Conservation (phyloP, 2,888 invertebrate species). For the Trichopria drosophilae region DNA sequence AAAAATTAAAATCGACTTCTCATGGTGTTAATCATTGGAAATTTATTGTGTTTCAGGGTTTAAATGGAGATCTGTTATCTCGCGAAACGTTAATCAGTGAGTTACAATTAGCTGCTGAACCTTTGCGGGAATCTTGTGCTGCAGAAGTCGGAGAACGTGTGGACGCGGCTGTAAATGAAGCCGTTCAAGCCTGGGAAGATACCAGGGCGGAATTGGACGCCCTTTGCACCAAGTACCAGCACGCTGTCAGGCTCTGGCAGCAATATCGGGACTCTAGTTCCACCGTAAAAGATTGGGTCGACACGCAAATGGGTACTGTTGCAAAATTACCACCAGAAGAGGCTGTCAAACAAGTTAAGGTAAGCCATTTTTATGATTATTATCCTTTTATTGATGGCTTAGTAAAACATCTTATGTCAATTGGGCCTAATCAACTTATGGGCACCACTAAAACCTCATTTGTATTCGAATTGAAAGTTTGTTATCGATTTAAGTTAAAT, state of each 20-base stretch:
- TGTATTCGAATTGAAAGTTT: no score
- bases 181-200: constrained; percentile 77
- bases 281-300: constrained; percentile 74
- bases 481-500: no score
- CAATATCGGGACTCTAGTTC: constrained; percentile 79
- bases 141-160: constrained; percentile 74
- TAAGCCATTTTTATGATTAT: no score
- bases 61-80: constrained; percentile 75
- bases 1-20: no score
- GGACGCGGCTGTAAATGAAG: constrained; percentile 75
- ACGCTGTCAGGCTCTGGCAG: constrained; percentile 80
- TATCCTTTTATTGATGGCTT: no score
- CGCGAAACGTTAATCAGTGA: constrained; percentile 76
- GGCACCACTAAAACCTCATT: no score
- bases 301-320: constrained; percentile 74
- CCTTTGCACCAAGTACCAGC: constrained; percentile 77
- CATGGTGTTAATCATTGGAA: no score
- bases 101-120: constrained; percentile 71
- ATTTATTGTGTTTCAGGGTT: constrained; percentile 70
- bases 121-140: constrained; percentile 71
- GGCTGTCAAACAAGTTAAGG: constrained; percentile 73
- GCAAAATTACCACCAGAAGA: constrained; percentile 73
- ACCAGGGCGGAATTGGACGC: constrained; percentile 77
- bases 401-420: no score
- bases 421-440: no score